Evolutionary conservation across 2,797 vertebrate genomes (phyloP).

Genomic region (Eupleurogrammus muticus): DNA sequence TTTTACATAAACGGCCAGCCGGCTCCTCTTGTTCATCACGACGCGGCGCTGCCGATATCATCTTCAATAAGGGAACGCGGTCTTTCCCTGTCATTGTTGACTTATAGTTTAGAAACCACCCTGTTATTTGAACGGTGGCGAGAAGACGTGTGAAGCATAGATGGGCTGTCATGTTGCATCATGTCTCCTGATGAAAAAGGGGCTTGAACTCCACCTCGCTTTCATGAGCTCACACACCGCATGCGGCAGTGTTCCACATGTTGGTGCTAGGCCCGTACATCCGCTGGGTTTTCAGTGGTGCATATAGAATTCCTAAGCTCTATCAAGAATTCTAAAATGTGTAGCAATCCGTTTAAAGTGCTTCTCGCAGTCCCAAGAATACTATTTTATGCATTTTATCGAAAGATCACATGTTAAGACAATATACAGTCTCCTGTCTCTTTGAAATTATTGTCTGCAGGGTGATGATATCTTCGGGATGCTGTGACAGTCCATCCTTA

Average conservation of each 20-base stretch:
- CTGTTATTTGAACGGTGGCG: slow-evolving; percentile 70
- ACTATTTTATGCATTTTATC: slow-evolving; percentile 8
- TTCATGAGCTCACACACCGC: slow-evolving; percentile 33
- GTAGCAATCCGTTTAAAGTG: not conserved
- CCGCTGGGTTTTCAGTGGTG: slow-evolving; percentile 26
- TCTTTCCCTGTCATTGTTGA: slow-evolving; percentile 75
- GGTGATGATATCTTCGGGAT: slow-evolving; percentile 38
- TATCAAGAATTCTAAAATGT: slow-evolving; percentile 12
- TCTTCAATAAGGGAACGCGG: slow-evolving; percentile 81
- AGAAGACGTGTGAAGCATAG: slow-evolving; percentile 66
- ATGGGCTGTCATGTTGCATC: slow-evolving; percentile 63
- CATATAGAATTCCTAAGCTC: slow-evolving; percentile 24
- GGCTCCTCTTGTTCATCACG: slow-evolving; percentile 71
- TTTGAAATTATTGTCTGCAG: slow-evolving; percentile 6
- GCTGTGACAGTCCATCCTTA: slow-evolving; percentile 47
- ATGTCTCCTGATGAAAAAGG: slow-evolving; percentile 44
- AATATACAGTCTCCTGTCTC: not conserved
- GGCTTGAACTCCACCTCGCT: slow-evolving; percentile 39
- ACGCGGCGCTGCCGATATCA: slow-evolving; percentile 75
- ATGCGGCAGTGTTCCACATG: slow-evolving; percentile 36
- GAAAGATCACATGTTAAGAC: slow-evolving; percentile 20
- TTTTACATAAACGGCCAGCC: slow-evolving; percentile 70
- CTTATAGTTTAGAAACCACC: slow-evolving; percentile 67
- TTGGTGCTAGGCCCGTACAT: slow-evolving; percentile 28
- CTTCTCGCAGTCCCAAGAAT: not conserved